Base-by-base conservation (phyloP, 2,888 invertebrate genomes). In the Parnassius apollo region DNA sequence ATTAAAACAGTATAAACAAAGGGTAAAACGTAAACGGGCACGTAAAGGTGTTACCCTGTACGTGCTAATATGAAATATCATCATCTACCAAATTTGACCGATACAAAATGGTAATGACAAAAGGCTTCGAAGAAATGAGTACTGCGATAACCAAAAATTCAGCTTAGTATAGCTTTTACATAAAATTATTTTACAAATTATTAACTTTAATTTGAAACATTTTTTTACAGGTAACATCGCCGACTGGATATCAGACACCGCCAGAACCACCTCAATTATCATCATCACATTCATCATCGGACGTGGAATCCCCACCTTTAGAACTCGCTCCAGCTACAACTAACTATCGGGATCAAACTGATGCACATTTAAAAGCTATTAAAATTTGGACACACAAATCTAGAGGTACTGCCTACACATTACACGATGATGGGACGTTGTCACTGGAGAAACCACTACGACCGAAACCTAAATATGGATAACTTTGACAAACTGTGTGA, bases 321-420 rank as follows among this genome's bases (percentile, higher is more conserved):
- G 86, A 89, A 57, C 73, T 78, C 0, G 88, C 88, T 0, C 88
- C 88, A 0, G 77, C 84, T 0, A 59, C 66, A 1, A 81, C 83
- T 18, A 78, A 74, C 2, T 88, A 82, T 0, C 75, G 70, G 9
- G 80, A 82, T 4, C 87, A 89, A 62, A 88, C 89, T 58, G 91
- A 91, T 59, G 89, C 91, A 0, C 88, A 91, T 65, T 78, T 90
- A 1, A 91, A 90, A 67, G 91, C 90, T 2, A 77, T 73, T 7
- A 85, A 81, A 68, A 90, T 92, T 51, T 91, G 91, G 88, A 85
- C 89, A 1, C 88, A 91, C 63, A 81, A 70, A 46, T 92, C 92
- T 0, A 81, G 78, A 52, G 92, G 91, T 9, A 82, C 84, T 0
- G 91, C 92, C 0, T 92, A 91, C 60, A 86, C 85, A 1, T 66